A percentile compares a stretch with the other conserved stretches of the same genome.
These are phyloP conservation scores for Mormyrus proboscirostris DNA, from an alignment of 2,797 vertebrate genomes.

Conservation along the genomic window DNA sequence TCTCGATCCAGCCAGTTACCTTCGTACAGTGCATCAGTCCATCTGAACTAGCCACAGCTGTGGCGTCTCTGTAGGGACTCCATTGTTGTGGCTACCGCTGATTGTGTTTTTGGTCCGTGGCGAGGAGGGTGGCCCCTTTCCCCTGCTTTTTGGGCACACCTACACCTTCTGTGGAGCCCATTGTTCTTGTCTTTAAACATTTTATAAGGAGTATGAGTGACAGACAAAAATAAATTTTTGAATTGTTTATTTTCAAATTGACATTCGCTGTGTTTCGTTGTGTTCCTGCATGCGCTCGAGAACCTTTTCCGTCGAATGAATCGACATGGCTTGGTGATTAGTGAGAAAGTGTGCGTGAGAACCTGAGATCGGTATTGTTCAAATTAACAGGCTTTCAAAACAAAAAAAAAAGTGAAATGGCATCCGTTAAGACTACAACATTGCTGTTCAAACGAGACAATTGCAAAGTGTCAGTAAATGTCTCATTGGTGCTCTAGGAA, in stretches of 20 bases:
- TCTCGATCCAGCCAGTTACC: not conserved
- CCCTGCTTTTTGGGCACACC: slow-evolving; percentile 35
- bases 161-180: slow-evolving; percentile 42
- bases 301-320: not conserved
- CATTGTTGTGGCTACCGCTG: not conserved
- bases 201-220: slow-evolving; percentile 58
- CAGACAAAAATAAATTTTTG: slow-evolving; percentile 44
- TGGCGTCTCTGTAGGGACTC: not conserved
- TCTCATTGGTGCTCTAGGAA: not conserved
- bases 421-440: not conserved
- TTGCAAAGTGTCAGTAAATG: not conserved
- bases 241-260: slow-evolving; percentile 32
- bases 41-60: not conserved
- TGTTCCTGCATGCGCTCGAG: not conserved
- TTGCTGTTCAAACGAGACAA: not conserved
- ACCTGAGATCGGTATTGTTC: not conserved
- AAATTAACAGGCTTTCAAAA: not conserved
- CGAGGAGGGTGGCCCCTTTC: slow-evolving; percentile 18
- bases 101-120: not conserved
- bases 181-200: slow-evolving; percentile 31
- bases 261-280: not conserved
- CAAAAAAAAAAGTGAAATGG: not conserved
- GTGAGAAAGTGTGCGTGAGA: not conserved
- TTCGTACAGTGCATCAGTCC: not conserved
- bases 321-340: not conserved